Conservation (phyloP, 2,888 invertebrate species). For the Falcaria lacertinaria region DNA sequence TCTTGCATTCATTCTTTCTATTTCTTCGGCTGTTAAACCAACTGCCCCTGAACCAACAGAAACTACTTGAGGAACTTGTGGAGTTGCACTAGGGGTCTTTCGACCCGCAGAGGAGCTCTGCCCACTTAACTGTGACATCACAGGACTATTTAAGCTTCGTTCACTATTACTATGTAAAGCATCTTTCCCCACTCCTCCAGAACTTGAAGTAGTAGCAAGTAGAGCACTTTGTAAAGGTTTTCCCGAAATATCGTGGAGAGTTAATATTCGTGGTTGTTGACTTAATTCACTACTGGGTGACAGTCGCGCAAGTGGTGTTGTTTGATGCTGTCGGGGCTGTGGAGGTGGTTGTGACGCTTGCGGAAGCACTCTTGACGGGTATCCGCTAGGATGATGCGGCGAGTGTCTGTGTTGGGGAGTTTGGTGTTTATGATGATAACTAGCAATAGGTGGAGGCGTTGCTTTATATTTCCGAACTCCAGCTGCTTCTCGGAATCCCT, state of each 20-base stretch:
- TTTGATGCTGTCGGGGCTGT: conserved; percentile 88
- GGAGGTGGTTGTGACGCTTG: conserved; percentile 85
- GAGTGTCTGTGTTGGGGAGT: conserved; percentile 87
- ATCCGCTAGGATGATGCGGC: conserved; percentile 86
- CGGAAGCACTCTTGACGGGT: conserved; percentile 86
- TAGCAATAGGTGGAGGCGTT: conserved; percentile 88
- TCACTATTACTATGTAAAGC: conserved; percentile 95
- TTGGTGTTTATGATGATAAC: conserved; percentile 88
- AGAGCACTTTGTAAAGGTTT: conserved; percentile 94
- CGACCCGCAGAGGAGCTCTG: conserved; percentile 90
- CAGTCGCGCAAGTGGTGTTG: conserved; percentile 92
- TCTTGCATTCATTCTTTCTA: conserved; percentile 92
- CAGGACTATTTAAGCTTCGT: conserved; percentile 93
- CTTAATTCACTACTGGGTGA: conserved; percentile 96
- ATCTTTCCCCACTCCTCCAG: conserved; percentile 92
- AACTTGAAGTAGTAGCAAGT: conserved; percentile 92
- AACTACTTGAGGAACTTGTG: conserved; percentile 84
- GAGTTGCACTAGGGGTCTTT: conserved; percentile 84
- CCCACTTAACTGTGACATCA: conserved; percentile 94
- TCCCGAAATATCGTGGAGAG: conserved; percentile 95
- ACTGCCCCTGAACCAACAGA: conserved; percentile 85
- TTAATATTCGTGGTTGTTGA: conserved; percentile 95
- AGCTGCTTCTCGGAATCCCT: conserved; percentile 92
- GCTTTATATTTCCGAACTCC: conserved; percentile 93
- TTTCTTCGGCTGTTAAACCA: conserved; percentile 95